These are phyloP conservation scores for Oxyteleia sp. DNA, from an alignment of 2,888 invertebrate genomes.

Conservation along the genomic window DNA sequence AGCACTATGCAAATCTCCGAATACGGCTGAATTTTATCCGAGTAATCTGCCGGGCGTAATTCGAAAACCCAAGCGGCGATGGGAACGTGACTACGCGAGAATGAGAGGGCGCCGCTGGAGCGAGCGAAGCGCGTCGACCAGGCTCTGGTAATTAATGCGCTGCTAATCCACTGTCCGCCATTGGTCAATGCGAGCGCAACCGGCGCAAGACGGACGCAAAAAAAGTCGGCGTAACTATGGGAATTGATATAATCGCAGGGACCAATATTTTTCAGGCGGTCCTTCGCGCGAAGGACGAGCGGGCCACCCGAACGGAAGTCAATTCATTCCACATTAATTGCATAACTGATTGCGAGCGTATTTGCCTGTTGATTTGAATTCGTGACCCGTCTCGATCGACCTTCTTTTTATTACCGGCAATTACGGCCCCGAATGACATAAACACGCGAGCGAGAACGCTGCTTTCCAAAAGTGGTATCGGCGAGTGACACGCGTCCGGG, in stretches of 20 bases:
- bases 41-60: conserved; percentile 83
- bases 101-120: conserved; percentile 51
- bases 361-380: conserved; percentile 38
- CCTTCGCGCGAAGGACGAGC: neutral
- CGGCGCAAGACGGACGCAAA: conserved; percentile 23
- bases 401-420: conserved; percentile 26
- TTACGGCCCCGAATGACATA: too few relatives aligned
- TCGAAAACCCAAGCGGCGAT: conserved; percentile 80
- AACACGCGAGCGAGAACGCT: too few relatives aligned
- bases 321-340: conserved; percentile 43
- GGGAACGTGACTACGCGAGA: conserved; percentile 57
- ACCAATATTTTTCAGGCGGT: conserved; percentile 12
- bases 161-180: conserved; percentile 82
- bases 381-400: conserved; percentile 8
- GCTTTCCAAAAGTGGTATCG: too few relatives aligned
- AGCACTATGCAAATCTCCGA: conserved; percentile 80
- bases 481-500: too few relatives aligned
- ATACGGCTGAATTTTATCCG: conserved; percentile 83
- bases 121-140: conserved; percentile 64
- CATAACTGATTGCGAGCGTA: conserved; percentile 47
- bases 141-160: conserved; percentile 83
- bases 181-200: conserved; percentile 52
- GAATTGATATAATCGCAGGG: neutral
- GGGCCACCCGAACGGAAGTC: conserved; percentile 17
- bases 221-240: conserved; percentile 11